These are phyloP conservation scores for Lutjanus campechanus DNA, from an alignment of 2,797 vertebrate species.

Conservation along the genomic window DNA sequence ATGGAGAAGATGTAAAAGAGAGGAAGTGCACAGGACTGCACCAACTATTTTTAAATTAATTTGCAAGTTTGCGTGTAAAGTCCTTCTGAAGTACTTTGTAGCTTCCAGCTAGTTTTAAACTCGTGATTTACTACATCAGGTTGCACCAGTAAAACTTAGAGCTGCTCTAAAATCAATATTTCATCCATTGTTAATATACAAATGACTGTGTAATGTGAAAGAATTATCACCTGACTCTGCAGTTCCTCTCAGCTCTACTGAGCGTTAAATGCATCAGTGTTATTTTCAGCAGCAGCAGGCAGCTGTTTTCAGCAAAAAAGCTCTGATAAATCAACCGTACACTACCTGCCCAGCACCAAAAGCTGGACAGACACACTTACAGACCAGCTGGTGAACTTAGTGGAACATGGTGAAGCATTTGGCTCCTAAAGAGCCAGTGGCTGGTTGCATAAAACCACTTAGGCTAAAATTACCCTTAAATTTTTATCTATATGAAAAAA, in stretches of 20 bases:
- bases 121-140: constrained; percentile 1
- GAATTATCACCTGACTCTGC: background rate
- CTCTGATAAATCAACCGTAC: background rate
- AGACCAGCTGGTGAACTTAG: too few relatives aligned
- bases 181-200: background rate
- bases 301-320: background rate
- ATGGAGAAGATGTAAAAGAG: background rate
- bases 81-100: background rate
- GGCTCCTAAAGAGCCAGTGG: too few relatives aligned
- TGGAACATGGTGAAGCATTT: too few relatives aligned
- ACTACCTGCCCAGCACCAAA: too few relatives aligned
- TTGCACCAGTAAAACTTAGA: background rate
- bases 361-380: too few relatives aligned
- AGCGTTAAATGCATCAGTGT: background rate
- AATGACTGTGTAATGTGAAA: background rate
- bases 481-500: too few relatives aligned
- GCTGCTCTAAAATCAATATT: constrained; percentile 12
- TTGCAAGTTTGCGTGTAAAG: background rate
- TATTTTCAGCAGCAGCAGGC: background rate
- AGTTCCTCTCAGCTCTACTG: background rate
- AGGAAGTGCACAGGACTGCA: background rate
- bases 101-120: constrained; percentile 2
- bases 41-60: constrained; percentile 4
- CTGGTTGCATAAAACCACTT: background rate
- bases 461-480: too few relatives aligned